Base-by-base conservation (phyloP, 2,888 invertebrate genomes). In the Euplagia quadripunctaria region DNA sequence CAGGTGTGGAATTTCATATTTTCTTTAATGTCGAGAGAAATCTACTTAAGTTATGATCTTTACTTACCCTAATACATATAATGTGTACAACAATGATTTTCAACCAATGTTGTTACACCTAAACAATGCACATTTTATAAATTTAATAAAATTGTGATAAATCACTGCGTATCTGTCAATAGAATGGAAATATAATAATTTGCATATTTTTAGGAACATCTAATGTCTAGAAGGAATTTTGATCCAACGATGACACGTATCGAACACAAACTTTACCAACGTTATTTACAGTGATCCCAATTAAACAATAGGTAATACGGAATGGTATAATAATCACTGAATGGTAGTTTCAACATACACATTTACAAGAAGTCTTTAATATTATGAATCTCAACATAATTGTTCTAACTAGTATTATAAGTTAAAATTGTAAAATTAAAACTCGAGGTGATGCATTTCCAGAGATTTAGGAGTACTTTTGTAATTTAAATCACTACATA, bases 81-180 rank as follows among this genome's bases (percentile, higher is more conserved):
- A 84, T 83, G 84, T 87, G 83, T 78, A 88, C 90, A 90, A 91
- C 85, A 81, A 87, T 88, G 93, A 92, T 93, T 93, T 89, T 88
- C 82, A 93, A 93, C 86, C 93, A 88, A 81, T 78, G 82, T 85
- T 83, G 87, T 84, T 81, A 87, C 87, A 85, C 85, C 77, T 86
- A 87, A 85, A 84, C 84, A 81, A 83, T 84, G 79, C 83, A 81
- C 75, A 80, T 79, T 78, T 82, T 77, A 85, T 86, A 85, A 46
- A 79, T 77, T 84, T 82, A 81, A 75, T 82, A 82, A 79, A 85
- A 82, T 79, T 80, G 83, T 85, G 81, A 85, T 83, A 84, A 82
- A 81, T 83, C 81, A 86, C 83, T 80, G 81, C 74, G 75, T 79
- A 82, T 82, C 75, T 81, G 82, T 84, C 79, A 81, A 85, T 85